These are phyloP conservation scores for Napeogenes inachia DNA, from an alignment of 2,888 invertebrate genomes.

Conservation along the genomic window DNA sequence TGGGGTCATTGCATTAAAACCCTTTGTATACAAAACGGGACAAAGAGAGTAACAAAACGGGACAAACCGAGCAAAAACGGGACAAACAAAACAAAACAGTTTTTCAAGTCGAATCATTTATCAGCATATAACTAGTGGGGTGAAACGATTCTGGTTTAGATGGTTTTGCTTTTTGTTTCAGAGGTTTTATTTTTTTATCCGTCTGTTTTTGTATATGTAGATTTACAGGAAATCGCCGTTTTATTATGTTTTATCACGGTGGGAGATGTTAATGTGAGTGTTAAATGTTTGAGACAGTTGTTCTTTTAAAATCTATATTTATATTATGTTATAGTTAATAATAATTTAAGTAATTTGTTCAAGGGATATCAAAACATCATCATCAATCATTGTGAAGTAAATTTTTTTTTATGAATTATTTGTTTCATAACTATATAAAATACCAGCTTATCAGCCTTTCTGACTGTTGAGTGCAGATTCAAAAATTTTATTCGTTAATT, in stretches of 20 bases:
- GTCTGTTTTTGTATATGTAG: conserved; percentile 17
- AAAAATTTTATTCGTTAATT: too few relatives aligned
- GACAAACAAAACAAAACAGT: conserved; percentile 37
- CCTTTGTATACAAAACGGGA: conserved; percentile 15
- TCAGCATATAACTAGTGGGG: conserved; percentile 71
- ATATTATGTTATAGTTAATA: too few relatives aligned
- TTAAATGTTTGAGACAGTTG: conserved; percentile 1
- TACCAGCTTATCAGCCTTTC: too few relatives aligned
- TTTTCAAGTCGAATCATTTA: conserved; percentile 63
- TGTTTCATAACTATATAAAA: too few relatives aligned
- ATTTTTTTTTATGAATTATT: too few relatives aligned
- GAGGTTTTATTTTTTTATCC: conserved; percentile 36
- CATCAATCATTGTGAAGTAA: too few relatives aligned
- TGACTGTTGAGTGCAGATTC: too few relatives aligned
- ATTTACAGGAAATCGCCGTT: conserved; percentile 12
- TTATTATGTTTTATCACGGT: conserved; percentile 5
- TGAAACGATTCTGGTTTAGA: conserved; percentile 62
- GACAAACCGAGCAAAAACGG: conserved; percentile 15
- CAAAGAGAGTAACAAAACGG: conserved; percentile 7
- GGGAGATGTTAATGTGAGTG: conserved; percentile 5
- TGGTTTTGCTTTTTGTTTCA: conserved; percentile 41
- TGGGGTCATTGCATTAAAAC: conserved; percentile 20
- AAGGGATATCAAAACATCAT: too few relatives aligned
- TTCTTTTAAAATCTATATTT: too few relatives aligned
- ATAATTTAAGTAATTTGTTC: too few relatives aligned